Conservation (phyloP, 2,113 vertebrate genomes). For the Notothenia rossii region DNA sequence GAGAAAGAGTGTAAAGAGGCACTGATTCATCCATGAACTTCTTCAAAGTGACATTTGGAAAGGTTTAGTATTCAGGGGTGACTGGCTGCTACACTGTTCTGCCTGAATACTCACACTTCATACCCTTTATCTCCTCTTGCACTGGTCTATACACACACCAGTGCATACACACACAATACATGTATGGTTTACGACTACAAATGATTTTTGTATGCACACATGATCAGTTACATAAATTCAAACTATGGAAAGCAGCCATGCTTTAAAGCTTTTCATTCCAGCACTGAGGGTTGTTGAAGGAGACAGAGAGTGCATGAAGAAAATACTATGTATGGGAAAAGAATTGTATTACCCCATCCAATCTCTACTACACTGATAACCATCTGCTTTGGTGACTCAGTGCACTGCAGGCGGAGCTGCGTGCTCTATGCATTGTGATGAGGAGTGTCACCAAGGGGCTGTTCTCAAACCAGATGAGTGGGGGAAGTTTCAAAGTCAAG, state of each 20-base stretch:
- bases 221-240: constrained; percentile 7
- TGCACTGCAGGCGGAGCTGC: constrained; percentile 56
- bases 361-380: constrained; percentile 72
- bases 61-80: constrained; percentile 63
- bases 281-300: constrained; percentile 37
- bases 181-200: not conserved
- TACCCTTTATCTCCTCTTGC: constrained; percentile 38
- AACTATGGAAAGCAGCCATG: constrained; percentile 26
- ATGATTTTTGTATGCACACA: constrained; percentile 6
- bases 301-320: constrained; percentile 24
- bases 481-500: constrained; percentile 75
- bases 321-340: constrained; percentile 35
- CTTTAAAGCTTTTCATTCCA: constrained; percentile 36
- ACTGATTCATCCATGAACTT: constrained; percentile 66
- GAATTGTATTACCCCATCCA: constrained; percentile 68
- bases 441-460: constrained; percentile 54
- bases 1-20: constrained; percentile 30
- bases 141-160: constrained; percentile 12
- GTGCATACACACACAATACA: constrained; percentile 12
- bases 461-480: constrained; percentile 42
- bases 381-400: constrained; percentile 71
- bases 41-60: constrained; percentile 64
- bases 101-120: constrained; percentile 44
- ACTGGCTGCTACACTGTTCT: constrained; percentile 52
- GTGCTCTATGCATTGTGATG: constrained; percentile 67